A percentile compares a stretch with the other conserved stretches of the same genome.
phyloP scores from a whole-genome alignment of 2,797 vertebrate genomes.

The Echiichthys vipera region DNA sequence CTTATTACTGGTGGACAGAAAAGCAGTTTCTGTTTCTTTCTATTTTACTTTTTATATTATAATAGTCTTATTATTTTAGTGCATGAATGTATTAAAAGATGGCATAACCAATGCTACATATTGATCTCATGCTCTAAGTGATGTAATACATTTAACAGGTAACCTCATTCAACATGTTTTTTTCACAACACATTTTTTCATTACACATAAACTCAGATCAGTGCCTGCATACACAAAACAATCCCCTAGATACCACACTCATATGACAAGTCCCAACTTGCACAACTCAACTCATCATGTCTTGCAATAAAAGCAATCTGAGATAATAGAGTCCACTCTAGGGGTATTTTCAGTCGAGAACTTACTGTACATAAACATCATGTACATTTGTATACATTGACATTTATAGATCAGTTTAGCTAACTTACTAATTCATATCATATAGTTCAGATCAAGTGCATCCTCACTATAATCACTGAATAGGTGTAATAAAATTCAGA shows the following conservation, averaged over 20 bases:
- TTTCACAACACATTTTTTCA: too few species aligned
- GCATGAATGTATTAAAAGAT: neutral
- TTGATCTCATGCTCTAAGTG: neutral
- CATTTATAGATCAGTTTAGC: neutral
- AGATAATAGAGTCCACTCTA: neutral
- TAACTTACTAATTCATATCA: neutral
- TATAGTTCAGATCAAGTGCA: neutral
- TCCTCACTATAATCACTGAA: neutral
- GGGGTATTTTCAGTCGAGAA: neutral
- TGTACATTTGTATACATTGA: neutral
- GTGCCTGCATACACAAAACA: too few species aligned
- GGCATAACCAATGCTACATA: neutral
- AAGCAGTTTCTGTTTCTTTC: neutral
- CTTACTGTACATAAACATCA: neutral
- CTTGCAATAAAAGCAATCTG: neutral
- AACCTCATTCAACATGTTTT: neutral
- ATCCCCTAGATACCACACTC: too few species aligned
- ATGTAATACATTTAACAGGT: neutral
- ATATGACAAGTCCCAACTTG: too few species aligned
- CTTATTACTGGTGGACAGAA: neutral
- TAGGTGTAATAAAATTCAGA: neutral
- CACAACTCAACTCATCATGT: neutral
- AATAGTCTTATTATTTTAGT: neutral
- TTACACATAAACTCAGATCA: too few species aligned
- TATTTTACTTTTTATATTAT: neutral